phyloP scores from a whole-genome alignment of 2,113 vertebrate genomes.

The Cyanoliseus patagonus region DNA sequence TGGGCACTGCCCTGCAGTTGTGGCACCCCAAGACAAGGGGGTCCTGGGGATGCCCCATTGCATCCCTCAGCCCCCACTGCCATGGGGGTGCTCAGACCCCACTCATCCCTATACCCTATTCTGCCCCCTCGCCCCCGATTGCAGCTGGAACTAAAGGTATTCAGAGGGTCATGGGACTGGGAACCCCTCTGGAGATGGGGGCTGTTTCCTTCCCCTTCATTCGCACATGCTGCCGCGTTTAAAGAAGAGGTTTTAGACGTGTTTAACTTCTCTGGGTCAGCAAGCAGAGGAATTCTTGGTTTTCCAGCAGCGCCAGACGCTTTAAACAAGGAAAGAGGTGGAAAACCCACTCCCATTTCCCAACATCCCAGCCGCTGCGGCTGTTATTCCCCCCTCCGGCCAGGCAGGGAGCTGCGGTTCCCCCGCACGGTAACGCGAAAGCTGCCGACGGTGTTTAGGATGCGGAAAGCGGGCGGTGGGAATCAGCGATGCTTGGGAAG shows the following conservation, averaged over 20 bases:
- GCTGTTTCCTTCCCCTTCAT: not conserved
- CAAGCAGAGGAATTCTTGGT: not conserved
- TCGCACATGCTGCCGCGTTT: rapidly evolving
- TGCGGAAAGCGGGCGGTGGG: too few relatives aligned
- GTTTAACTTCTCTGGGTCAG: not conserved
- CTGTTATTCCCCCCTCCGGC: too few relatives aligned
- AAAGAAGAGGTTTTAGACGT: not conserved
- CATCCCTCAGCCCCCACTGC: not conserved
- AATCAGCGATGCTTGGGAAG: not conserved
- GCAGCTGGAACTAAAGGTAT: not conserved
- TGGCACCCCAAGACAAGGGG: not conserved
- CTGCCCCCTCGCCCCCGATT: rapidly evolving
- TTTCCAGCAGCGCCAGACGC: not conserved
- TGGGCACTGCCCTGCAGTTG: not conserved
- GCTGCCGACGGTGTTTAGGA: not conserved
- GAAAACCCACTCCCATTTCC: not conserved
- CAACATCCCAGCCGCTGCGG: not conserved
- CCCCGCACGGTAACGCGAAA: rapidly evolving
- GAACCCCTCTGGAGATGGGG: not conserved
- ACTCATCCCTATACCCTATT: rapidly evolving
- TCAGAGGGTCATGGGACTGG: not conserved
- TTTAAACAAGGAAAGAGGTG: not conserved
- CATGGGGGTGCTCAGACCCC: too few relatives aligned
- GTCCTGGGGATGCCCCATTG: not conserved
- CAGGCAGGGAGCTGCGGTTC: not conserved